A percentile compares a stretch with the other conserved stretches of the same genome.
Evolutionary conservation across 2,797 vertebrate species (phyloP).

Genomic region (Erpetoichthys calabaricus): DNA sequence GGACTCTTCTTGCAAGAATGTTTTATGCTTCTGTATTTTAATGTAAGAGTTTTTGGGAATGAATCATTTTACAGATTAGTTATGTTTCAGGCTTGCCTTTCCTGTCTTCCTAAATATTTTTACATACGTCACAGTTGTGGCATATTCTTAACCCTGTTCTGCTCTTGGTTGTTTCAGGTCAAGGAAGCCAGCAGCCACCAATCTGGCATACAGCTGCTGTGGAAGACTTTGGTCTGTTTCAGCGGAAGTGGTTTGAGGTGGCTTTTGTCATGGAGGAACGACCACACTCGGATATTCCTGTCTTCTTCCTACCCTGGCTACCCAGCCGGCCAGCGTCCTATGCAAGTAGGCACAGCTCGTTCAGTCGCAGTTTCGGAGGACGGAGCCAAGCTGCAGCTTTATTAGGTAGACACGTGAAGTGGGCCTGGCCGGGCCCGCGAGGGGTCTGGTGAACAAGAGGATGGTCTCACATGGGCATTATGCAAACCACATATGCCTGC

Average conservation of each 20-base stretch:
- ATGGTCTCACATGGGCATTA: constrained; percentile 28
- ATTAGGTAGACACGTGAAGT: constrained; percentile 67
- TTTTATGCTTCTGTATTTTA: not conserved
- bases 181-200: constrained; percentile 45
- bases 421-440: constrained; percentile 23
- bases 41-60: not conserved
- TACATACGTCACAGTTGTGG: too few species aligned
- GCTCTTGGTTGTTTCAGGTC: constrained; percentile 17
- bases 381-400: constrained; percentile 94
- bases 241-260: constrained; percentile 96
- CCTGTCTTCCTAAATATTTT: too few species aligned
- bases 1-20: not conserved
- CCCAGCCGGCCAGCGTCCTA: constrained; percentile 93
- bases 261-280: constrained; percentile 84
- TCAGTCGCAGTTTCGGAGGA: constrained; percentile 98
- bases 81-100: too few species aligned
- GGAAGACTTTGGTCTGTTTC: constrained; percentile 85
- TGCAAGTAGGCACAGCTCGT: constrained; percentile 97
- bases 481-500: not conserved
- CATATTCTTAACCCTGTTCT: constrained; percentile 7
- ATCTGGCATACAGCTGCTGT: constrained; percentile 66
- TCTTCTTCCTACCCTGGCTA: constrained; percentile 87
- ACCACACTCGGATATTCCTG: constrained; percentile 77
- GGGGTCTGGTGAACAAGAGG: constrained; percentile 27
- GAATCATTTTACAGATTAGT: not conserved